Base-by-base conservation (phyloP, 1,140 invertebrate genomes). In the Anastrepha ludens region DNA sequence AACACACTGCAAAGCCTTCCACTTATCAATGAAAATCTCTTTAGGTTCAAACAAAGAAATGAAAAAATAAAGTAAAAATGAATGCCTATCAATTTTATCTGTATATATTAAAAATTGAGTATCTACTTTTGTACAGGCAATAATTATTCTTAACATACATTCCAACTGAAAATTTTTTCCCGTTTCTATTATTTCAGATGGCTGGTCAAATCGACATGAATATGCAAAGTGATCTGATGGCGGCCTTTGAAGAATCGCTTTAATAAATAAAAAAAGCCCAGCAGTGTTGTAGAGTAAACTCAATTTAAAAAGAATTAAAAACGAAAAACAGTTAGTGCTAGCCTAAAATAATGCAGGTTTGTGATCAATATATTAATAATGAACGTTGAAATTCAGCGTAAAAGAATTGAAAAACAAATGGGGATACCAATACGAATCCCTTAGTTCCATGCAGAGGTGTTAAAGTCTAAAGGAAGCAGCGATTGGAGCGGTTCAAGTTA, bases 141-240 rank as follows among this genome's bases (percentile, higher is more conserved):
- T 29, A 29, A 29, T 29, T 29, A 29, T 29, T 29, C 29, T 29
- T 29, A 29, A 29, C 29, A 29, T 29, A 29, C 29, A 29, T 29
- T 29, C 29, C 29, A 29, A 29, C 29, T 55, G 6, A 55, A 55
- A 55, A 1, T 87, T n/a, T 70, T 41, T 87, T 74, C 1, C 59
- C 29, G 29, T 81, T 81, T 55, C 74, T 55, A 62, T 13, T 86
- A 59, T 65, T 88, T 64, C 95, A 99, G 98, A 96, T 98, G 97
- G 98, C 98, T 86, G 97, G 97, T 87, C 97, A 98, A 94, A 99
- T 99, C 92, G 98, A 99, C 93, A 98, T 99, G 98, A 99, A 99
- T 94, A 96, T 98, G 95, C 98, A 99, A 94, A 99, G 98, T 95
- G 98, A 99, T 95, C 95, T 99, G 92, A 98, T 99, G 98, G 98